These are phyloP conservation scores for Pseudeuparius sepicola DNA, from an alignment of 2,888 invertebrate species.

Conservation along the genomic window DNA sequence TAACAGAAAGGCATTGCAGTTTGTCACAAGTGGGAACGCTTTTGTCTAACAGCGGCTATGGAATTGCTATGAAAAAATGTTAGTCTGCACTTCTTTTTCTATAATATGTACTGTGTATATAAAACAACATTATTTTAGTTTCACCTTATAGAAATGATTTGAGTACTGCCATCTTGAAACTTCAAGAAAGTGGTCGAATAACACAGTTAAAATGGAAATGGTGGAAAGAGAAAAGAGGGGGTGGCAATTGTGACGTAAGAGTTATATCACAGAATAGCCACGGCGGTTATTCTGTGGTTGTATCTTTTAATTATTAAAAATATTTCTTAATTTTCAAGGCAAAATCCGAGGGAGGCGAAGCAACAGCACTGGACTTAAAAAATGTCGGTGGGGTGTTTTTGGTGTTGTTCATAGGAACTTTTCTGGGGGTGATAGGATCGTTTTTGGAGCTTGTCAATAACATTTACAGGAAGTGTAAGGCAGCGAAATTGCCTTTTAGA, in stretches of 20 bases:
- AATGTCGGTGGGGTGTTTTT: conserved; percentile 82
- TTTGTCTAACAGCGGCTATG: conserved; percentile 76
- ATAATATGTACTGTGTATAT: conserved; percentile 1
- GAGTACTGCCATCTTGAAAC: conserved; percentile 69
- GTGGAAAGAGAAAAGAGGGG: conserved; percentile 81
- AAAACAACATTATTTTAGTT: conserved; percentile 39
- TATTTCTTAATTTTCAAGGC: conserved; percentile 20
- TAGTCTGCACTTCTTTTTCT: conserved; percentile 22
- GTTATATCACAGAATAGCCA: too few relatives aligned
- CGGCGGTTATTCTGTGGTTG: too few relatives aligned
- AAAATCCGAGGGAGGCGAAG: conserved; percentile 40
- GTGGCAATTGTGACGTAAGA: conserved; percentile 59
- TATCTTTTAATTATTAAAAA: too few relatives aligned
- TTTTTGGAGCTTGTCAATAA: conserved; percentile 56
- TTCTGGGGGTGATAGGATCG: conserved; percentile 54
- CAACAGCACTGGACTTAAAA: conserved; percentile 57
- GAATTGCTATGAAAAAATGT: conserved; percentile 78
- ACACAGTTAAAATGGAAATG: conserved; percentile 72
- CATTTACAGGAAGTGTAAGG: conserved; percentile 30
- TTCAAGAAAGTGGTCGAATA: conserved; percentile 77
- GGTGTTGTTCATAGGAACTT: conserved; percentile 58
- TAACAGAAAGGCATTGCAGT: conserved; percentile 65
- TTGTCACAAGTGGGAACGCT: conserved; percentile 63
- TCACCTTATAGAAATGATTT: conserved; percentile 66
- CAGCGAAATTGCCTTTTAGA: conserved; percentile 48